phyloP scores from a whole-genome alignment of 2,888 invertebrate species.

The Lacanobia oleracea region DNA sequence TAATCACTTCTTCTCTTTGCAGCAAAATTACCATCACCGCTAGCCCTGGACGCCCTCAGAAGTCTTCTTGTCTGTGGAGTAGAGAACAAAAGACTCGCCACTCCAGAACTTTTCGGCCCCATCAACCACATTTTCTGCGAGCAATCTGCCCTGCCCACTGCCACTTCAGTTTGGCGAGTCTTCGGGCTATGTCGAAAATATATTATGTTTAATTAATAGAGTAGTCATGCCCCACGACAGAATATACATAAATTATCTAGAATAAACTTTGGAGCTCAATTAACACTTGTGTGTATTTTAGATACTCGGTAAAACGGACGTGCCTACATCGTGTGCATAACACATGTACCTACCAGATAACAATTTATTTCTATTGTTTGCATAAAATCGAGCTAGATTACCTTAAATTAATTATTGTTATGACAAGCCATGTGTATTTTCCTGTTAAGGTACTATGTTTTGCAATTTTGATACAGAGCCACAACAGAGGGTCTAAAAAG shows the following conservation, averaged over 20 bases:
- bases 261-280: background rate
- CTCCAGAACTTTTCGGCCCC: too few relatives aligned
- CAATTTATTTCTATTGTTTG: background rate
- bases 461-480: too few relatives aligned
- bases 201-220: background rate
- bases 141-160: too few relatives aligned
- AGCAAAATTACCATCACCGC: conserved; percentile 80
- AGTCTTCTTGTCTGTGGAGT: conserved; percentile 88
- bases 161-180: too few relatives aligned
- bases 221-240: background rate
- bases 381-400: background rate
- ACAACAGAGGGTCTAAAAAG: too few relatives aligned
- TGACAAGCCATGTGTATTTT: conserved; percentile 5
- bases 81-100: conserved; percentile 75
- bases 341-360: background rate
- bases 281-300: background rate
- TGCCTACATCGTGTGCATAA: background rate
- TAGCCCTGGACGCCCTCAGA: conserved; percentile 84
- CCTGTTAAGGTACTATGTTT: background rate
- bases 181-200: too few relatives aligned
- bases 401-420: background rate
- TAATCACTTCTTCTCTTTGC: conserved; percentile 63
- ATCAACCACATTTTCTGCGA: too few relatives aligned
- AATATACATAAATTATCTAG: background rate
- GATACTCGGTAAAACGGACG: background rate